Evolutionary conservation across 1,140 invertebrate species (phyloP), one percentile per base, ranked within the genome.

Genomic region (Drosophila bocqueti): DNA sequence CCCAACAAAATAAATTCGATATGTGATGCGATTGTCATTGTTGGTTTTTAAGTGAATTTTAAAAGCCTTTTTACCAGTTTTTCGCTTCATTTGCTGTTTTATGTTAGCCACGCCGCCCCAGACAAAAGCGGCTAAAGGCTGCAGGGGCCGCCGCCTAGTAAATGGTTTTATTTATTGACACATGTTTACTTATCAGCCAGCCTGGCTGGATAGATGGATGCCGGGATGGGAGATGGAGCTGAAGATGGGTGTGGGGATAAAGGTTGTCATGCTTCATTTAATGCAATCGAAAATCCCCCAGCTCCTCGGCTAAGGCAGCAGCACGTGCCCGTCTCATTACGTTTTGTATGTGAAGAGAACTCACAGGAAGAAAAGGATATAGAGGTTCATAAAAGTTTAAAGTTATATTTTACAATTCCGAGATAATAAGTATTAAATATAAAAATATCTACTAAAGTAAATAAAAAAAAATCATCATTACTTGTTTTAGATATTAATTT

Each of bases 111-210:
- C 24, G 50, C 50, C 36, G 64, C 36, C 58, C 29, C 40, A 71
- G 73, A 78, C 75, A 76, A 79, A 62, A 59, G 59, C 10, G 15
- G 31, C 9, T 21, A 3, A 15, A 10, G 68, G 69, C 43, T 52
- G 55, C 46, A 52, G 68, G 61, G 38, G 15, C 49, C 46, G 36
- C 62, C 45, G 66, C 16, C 68, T 72, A 90, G 81, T 76, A 85
- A 89, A 89, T 89, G 85, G 78, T 89, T 90, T 89, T 89, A 90
- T 89, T 90, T 89, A 90, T 90, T 89, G 85, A 89, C 84, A 89
- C 85, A 84, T 90, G 84, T 90, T 89, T 83, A 76, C 76, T 79
- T 80, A 84, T 76, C 79, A 69, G 76, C 76, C 36, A 34, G 60
- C n/a, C 34, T 26, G 26, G 18, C 18, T 36, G 26, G 49, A 43